phyloP scores from a whole-genome alignment of 35 echinoderm and acorn worm genomes.

The Amphiura filiformis region DNA sequence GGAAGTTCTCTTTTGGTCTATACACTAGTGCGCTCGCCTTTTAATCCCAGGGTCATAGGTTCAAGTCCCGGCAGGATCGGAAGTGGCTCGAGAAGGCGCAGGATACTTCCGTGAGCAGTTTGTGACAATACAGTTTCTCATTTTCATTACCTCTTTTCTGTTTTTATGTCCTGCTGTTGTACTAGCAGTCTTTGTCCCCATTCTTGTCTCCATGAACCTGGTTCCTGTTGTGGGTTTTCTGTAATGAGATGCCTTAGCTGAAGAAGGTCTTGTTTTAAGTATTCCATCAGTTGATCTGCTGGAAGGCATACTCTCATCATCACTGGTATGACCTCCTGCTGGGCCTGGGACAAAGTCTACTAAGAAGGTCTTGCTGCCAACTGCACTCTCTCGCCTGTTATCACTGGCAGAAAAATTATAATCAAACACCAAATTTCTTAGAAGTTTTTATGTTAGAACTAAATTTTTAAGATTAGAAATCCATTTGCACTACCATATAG shows the following conservation, averaged over 20 bases:
- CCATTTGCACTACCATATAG: no score
- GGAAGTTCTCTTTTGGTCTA: no score
- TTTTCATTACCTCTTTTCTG: background rate
- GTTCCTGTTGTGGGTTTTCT: constrained; percentile 78
- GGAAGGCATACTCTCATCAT: constrained; percentile 45
- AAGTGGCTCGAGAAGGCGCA: no score
- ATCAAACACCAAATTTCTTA: no score
- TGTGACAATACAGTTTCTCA: no score
- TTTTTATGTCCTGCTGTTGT: background rate
- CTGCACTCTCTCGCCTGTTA: constrained; percentile 77
- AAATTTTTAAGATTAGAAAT: no score
- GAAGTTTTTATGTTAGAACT: no score
- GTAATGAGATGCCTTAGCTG: constrained; percentile 61
- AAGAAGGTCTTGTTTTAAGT: constrained; percentile 19
- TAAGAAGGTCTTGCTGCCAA: constrained; percentile 85
- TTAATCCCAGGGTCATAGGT: no score
- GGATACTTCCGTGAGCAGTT: no score
- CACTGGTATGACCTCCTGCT: constrained; percentile 62
- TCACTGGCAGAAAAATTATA: background rate
- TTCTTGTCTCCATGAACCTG: constrained; percentile 75
- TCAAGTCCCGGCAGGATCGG: no score
- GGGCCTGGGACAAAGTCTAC: constrained; percentile 81
- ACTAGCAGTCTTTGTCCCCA: constrained; percentile 62
- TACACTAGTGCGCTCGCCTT: no score
- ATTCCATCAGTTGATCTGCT: background rate